These are phyloP conservation scores for Mastigias papua DNA, from an alignment of 30 jellyfish, hydroid and myxozoan genomes.

Conservation along the genomic window DNA sequence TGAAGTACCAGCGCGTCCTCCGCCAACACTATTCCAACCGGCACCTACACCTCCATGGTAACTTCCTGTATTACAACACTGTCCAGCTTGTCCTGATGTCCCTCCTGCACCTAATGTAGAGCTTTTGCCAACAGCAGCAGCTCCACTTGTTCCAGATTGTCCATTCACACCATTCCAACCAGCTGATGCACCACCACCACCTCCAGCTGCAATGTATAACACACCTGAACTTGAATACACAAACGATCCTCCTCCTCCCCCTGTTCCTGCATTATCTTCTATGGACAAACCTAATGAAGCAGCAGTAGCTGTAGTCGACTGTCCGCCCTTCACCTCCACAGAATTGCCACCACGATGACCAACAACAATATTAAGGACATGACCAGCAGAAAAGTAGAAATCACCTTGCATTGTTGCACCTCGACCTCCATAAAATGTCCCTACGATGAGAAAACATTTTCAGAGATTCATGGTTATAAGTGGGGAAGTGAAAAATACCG, in stretches of 20 bases:
- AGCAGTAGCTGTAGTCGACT: slow-evolving; percentile 50
- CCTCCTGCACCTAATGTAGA: slow-evolving; percentile 48
- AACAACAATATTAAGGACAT: slow-evolving; percentile 46
- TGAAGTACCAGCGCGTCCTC: not conserved
- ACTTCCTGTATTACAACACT: slow-evolving; percentile 47
- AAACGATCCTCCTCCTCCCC: slow-evolving; percentile 71
- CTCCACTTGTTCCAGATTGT: slow-evolving; percentile 20
- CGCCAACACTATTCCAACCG: slow-evolving; percentile 62
- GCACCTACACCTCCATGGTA: slow-evolving; percentile 70
- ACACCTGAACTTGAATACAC: slow-evolving; percentile 41
- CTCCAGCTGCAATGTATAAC: slow-evolving; percentile 59
- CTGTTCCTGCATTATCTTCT: slow-evolving; percentile 71
- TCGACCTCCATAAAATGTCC: slow-evolving; percentile 44
- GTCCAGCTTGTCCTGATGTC: slow-evolving; percentile 42
- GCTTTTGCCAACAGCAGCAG: slow-evolving; percentile 36
- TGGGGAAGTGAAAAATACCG: not conserved
- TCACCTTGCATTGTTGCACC: slow-evolving; percentile 62
- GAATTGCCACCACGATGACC: slow-evolving; percentile 74
- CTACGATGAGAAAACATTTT: not conserved
- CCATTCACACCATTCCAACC: slow-evolving; percentile 73
- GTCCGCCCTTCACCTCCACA: slow-evolving; percentile 56
- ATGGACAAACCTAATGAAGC: slow-evolving; percentile 28
- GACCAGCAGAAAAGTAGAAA: slow-evolving; percentile 30
- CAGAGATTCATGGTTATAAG: not conserved
- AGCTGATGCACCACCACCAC: slow-evolving; percentile 68